Conservation (phyloP, 2,113 vertebrate species). For the Arothron firmamentum region DNA sequence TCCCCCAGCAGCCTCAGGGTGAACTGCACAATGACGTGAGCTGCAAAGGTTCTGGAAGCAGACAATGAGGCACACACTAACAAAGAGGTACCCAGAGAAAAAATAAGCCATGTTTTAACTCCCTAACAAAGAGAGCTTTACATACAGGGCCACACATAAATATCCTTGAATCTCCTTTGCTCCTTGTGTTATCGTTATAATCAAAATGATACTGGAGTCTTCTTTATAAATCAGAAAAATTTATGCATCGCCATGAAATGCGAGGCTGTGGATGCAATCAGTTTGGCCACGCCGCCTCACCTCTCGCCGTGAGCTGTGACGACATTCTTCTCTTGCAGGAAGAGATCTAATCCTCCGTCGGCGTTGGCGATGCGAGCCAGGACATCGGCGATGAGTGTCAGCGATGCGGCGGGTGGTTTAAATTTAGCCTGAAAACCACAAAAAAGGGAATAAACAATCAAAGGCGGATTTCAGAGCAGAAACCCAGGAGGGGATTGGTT, state of each 20-base stretch:
- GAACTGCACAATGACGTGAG: slow-evolving; percentile 82
- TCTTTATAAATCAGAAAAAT: slow-evolving; percentile 6
- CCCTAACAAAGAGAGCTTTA: no score
- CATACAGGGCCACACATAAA: no score
- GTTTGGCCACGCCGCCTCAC: slow-evolving; percentile 63
- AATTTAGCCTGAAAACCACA: slow-evolving; percentile 69
- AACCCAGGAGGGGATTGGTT: not conserved
- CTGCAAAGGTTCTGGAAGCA: slow-evolving; percentile 75
- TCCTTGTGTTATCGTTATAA: no score
- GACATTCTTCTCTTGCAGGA: slow-evolving; percentile 83
- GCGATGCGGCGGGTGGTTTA: slow-evolving; percentile 76
- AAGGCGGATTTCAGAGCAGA: no score
- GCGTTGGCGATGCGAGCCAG: slow-evolving; percentile 85
- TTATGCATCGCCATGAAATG: slow-evolving; percentile 24
- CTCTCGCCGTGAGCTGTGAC: slow-evolving; percentile 65
- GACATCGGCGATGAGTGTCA: slow-evolving; percentile 84
- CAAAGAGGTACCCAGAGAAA: not conserved
- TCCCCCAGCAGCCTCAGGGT: slow-evolving; percentile 85
- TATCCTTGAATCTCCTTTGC: not conserved
- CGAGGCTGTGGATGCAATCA: slow-evolving; percentile 1
- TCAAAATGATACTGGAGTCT: not conserved
- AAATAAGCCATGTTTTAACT: not conserved
- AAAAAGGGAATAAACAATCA: no score
- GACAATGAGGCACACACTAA: not conserved
- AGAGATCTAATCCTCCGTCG: slow-evolving; percentile 83